phyloP scores from a whole-genome alignment of 2,888 invertebrate species.

The Lepidocyrtinus sp. region DNA sequence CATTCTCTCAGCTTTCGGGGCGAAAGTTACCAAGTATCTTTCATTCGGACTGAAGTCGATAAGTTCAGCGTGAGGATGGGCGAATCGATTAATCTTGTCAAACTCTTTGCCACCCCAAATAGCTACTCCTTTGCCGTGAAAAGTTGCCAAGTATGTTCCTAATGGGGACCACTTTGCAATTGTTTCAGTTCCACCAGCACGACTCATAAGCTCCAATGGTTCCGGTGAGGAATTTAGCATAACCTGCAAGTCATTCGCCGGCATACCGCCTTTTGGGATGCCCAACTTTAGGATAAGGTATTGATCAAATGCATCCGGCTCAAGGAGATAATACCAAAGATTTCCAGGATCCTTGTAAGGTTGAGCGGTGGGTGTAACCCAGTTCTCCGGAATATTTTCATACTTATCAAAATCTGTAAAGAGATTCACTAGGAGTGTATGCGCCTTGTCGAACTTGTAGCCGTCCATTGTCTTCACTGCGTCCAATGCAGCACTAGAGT shows the following conservation, averaged over 20 bases:
- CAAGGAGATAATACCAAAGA: slow-evolving; percentile 91
- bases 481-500: slow-evolving; percentile 86
- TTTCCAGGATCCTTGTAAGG: slow-evolving; percentile 94
- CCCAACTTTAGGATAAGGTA: slow-evolving; percentile 79
- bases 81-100: slow-evolving; percentile 91
- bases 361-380: slow-evolving; percentile 88
- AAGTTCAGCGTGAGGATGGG: slow-evolving; percentile 91
- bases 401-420: slow-evolving; percentile 97
- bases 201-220: slow-evolving; percentile 85
- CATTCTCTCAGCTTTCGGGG: slow-evolving; percentile 79
- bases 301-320: slow-evolving; percentile 97
- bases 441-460: slow-evolving; percentile 84
- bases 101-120: slow-evolving; percentile 98
- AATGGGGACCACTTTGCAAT: slow-evolving; percentile 98
- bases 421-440: slow-evolving; percentile 93
- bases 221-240: slow-evolving; percentile 94
- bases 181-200: slow-evolving; percentile 95
- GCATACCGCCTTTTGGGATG: slow-evolving; percentile 74
- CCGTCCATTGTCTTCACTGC: slow-evolving; percentile 92
- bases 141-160: slow-evolving; percentile 96
- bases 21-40: slow-evolving; percentile 95
- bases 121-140: slow-evolving; percentile 95
- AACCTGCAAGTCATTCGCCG: slow-evolving; percentile 87
- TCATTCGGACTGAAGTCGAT: slow-evolving; percentile 99
- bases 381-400: slow-evolving; percentile 90